Base-by-base conservation (phyloP, 1,140 invertebrate genomes). In the Caenorhabditis tropicalis region DNA sequence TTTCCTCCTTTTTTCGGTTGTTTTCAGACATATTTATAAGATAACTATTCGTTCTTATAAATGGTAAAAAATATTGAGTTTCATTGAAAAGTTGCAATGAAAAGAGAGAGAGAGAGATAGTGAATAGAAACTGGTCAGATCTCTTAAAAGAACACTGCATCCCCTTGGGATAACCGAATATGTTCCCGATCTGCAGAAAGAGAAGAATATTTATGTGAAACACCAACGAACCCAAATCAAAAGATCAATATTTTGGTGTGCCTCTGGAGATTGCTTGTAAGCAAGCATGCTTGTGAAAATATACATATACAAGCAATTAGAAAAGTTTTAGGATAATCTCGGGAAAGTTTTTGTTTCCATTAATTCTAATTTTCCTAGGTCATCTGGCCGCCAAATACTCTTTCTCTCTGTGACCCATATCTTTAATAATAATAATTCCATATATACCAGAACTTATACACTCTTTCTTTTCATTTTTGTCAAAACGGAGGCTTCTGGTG, bases 381-480 rank as follows among this genome's bases (percentile, higher is more conserved):
- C 65, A 74, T 74, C 65, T 74, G 65, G 65, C 12, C 36, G 65
- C 65, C 65, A 74, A 43, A 36, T 74, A 36, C 65, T 43, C n/a
- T 51, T 56, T 21, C 27, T 43, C 5, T 51, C 29, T 21, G 12
- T 56, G 53, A 56, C 21, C 21, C 51, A 56, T 24, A 24, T 9
- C 51, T 24, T 27, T 24, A n/a, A 6, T 56, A n/a, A 27, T 56
- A n/a, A n/a, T 27, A 12, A 56, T 51, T 19, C 48, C 19, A 2
- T 19, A 5, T 12, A 51, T n/a, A n/a, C n/a, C n/a, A n/a, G n/a
- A 2, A 51, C 49, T 51, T 51, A n/a, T 51, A 7, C n/a, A 7
- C 49, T 56, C 24, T 9, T 27, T 12, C 1, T 6, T 15, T 12
- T 27, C 0, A 56, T 43, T 43, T 12, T 43, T 12, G 5, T 43